A percentile compares a stretch with the other conserved stretches of the same genome.
These are phyloP conservation scores for Hybos culiciformis DNA, from an alignment of 2,888 invertebrate species.

Conservation along the genomic window DNA sequence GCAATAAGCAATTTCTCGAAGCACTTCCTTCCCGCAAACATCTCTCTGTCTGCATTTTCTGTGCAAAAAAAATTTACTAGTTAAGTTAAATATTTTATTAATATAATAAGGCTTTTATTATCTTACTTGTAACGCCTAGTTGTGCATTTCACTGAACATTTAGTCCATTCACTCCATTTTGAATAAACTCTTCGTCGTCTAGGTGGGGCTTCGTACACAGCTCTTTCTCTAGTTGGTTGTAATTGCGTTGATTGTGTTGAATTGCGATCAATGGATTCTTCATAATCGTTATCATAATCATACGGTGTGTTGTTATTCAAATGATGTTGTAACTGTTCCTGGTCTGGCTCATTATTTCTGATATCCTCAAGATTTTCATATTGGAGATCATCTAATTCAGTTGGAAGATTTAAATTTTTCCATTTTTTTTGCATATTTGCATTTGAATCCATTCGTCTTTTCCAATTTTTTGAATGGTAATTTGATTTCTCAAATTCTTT, in stretches of 20 bases:
- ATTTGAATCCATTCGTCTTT: neutral
- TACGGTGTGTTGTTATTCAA: constrained; percentile 15
- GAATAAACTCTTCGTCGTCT: constrained; percentile 43
- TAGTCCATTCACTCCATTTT: constrained; percentile 73
- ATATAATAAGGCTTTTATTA: constrained; percentile 1
- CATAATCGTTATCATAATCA: constrained; percentile 17
- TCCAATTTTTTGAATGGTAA: constrained; percentile 22
- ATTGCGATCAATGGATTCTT: constrained; percentile 9
- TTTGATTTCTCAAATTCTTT: constrained; percentile 17
- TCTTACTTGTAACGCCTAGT: constrained; percentile 59
- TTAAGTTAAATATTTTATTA: neutral
- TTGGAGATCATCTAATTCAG: neutral
- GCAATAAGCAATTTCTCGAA: constrained; percentile 75
- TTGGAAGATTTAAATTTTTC: neutral
- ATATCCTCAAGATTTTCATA: neutral
- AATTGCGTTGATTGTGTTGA: neutral
- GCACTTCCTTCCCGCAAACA: constrained; percentile 61
- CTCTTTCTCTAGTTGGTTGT: constrained; percentile 24
- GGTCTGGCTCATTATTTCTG: neutral
- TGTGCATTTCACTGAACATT: constrained; percentile 65
- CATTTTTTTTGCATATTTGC: neutral
- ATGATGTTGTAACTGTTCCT: too few species aligned
- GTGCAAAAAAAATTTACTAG: constrained; percentile 3
- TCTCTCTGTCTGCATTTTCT: constrained; percentile 61
- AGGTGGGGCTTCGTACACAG: constrained; percentile 26